A percentile compares a stretch with the other conserved stretches of the same genome.
Evolutionary conservation across 1,140 invertebrate species (phyloP).

Genomic region (Vollenhovia emeryi): DNA sequence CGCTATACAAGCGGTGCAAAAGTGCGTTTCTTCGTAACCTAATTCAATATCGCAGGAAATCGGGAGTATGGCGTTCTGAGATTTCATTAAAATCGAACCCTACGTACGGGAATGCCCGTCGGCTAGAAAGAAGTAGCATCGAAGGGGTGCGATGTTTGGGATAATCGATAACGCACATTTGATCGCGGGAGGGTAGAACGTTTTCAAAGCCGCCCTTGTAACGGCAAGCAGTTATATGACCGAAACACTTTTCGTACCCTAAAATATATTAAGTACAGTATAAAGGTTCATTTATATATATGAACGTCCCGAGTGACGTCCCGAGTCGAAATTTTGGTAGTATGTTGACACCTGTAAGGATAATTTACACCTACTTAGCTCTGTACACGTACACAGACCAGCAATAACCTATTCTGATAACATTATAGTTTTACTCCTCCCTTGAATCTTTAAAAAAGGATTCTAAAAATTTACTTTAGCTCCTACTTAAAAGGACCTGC

Average conservation of each 20-base stretch:
- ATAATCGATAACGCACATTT: slow-evolving; percentile 65
- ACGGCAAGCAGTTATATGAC: background rate
- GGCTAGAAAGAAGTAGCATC: slow-evolving; percentile 50
- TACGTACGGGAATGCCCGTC: slow-evolving; percentile 61
- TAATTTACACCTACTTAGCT: too few relatives aligned
- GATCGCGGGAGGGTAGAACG: slow-evolving; percentile 41
- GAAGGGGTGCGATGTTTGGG: slow-evolving; percentile 45
- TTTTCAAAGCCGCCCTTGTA: slow-evolving; percentile 42
- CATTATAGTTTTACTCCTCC: too few relatives aligned
- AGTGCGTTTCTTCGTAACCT: background rate
- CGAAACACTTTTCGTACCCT: background rate
- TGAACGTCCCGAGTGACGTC: too few relatives aligned
- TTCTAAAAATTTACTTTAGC: too few relatives aligned
- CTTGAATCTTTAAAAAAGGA: too few relatives aligned
- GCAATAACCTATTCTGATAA: too few relatives aligned
- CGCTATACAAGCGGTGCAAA: background rate
- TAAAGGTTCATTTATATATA: too few relatives aligned
- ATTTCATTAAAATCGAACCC: slow-evolving; percentile 67
- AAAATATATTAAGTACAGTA: background rate
- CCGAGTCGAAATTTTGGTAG: too few relatives aligned
- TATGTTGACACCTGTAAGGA: too few relatives aligned
- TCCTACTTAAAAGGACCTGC: too few relatives aligned
- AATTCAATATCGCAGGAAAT: slow-evolving; percentile 42
- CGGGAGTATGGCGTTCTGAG: slow-evolving; percentile 29
- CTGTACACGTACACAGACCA: too few relatives aligned